Percentiles rank a stretch among this genome's conserved stretches.
Evolutionary conservation across 2,113 vertebrate species (phyloP).

Genomic region (Paratilapia polleni): DNA sequence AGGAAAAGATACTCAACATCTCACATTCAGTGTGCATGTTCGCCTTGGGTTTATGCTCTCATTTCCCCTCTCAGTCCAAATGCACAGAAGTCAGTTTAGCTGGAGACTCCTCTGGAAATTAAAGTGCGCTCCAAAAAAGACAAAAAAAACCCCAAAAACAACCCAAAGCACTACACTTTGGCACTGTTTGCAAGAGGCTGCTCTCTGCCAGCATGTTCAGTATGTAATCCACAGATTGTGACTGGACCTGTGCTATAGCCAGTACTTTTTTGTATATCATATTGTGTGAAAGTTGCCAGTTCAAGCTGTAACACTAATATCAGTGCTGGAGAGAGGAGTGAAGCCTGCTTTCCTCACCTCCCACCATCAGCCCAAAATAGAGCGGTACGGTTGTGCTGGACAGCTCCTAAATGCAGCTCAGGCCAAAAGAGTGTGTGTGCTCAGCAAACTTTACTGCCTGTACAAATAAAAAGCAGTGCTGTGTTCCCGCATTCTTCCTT

Average conservation of each 20-base stretch:
- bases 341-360: not conserved
- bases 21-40: not conserved
- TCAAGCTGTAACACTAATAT: not conserved
- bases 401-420: not conserved
- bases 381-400: conserved; percentile 14
- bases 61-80: not conserved
- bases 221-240: not conserved
- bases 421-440: conserved; percentile 8
- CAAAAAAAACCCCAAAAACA: too few species aligned
- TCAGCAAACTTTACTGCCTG: conserved; percentile 21
- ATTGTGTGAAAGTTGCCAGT: not conserved
- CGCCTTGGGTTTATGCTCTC: not conserved
- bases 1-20: not conserved
- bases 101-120: not conserved
- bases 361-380: conserved; percentile 14
- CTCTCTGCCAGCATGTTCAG: not conserved
- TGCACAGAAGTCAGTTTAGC: not conserved
- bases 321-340: not conserved
- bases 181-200: not conserved
- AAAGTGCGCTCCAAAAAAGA: not conserved
- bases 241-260: not conserved
- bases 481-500: not conserved
- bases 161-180: too few species aligned
- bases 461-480: not conserved
- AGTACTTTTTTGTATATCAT: not conserved